Conservation (phyloP, 2,113 vertebrate species). For the Alethe castanea region DNA sequence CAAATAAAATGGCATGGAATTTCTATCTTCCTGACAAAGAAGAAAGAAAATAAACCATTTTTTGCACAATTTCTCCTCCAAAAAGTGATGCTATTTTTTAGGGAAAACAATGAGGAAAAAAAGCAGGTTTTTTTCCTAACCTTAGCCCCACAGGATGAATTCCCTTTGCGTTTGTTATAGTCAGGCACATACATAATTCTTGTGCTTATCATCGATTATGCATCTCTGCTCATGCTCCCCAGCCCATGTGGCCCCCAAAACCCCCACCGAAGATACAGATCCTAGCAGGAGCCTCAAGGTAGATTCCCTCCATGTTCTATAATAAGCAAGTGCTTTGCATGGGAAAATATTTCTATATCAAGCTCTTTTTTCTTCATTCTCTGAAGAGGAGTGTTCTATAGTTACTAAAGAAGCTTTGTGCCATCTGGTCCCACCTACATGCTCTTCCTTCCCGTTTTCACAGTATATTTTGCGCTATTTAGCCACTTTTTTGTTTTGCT, state of each 20-base stretch:
- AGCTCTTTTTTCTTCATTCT: neutral
- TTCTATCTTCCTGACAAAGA: neutral
- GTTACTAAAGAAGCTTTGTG: neutral
- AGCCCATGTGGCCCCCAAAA: neutral
- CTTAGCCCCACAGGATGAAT: neutral
- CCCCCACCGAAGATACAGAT: neutral
- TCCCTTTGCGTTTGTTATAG: neutral
- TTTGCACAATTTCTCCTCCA: neutral
- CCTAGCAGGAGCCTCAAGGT: neutral
- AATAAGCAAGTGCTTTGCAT: conserved; percentile 1
- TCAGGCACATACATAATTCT: neutral
- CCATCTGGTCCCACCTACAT: conserved; percentile 59
- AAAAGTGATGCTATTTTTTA: neutral
- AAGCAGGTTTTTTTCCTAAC: neutral
- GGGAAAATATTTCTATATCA: neutral
- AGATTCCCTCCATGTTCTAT: neutral
- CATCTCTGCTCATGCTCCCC: neutral
- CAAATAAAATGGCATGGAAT: neutral
- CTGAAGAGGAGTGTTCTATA: neutral
- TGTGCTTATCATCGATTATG: neutral
- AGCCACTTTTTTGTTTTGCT: conserved; percentile 61
- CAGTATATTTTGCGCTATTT: conserved; percentile 61
- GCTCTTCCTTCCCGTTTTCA: conserved; percentile 60
- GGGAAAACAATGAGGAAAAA: neutral
- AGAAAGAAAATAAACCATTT: neutral